Conservation (phyloP, 2,797 vertebrate species). For the Anniella stebbinsi region DNA sequence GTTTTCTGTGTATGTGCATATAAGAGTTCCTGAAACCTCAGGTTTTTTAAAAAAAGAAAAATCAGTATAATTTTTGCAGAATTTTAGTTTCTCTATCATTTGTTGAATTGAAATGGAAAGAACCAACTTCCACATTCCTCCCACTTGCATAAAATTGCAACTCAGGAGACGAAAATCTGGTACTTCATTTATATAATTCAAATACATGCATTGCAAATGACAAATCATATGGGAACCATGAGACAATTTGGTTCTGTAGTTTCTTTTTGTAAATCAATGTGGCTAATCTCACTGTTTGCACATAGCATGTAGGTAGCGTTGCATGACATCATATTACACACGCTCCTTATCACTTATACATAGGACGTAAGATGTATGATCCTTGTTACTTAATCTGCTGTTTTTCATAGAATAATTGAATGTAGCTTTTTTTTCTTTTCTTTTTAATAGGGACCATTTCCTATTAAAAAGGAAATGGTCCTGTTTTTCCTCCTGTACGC, state of each 20-base stretch:
- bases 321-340: slow-evolving; percentile 56
- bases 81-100: slow-evolving; percentile 56
- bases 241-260: neutral
- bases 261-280: slow-evolving; percentile 8
- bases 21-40: slow-evolving; percentile 52
- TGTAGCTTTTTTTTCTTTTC: neutral
- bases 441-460: neutral
- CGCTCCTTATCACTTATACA: neutral
- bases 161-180: slow-evolving; percentile 55
- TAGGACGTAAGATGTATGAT: neutral
- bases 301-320: slow-evolving; percentile 62
- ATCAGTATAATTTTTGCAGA: slow-evolving; percentile 34
- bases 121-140: neutral
- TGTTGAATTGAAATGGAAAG: slow-evolving; percentile 49
- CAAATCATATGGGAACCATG: neutral
- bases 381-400: neutral
- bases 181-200: slow-evolving; percentile 32
- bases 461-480: no score
- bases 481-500: neutral
- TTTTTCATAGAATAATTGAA: neutral
- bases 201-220: neutral
- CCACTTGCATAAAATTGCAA: slow-evolving; percentile 47
- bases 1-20: slow-evolving; percentile 45
- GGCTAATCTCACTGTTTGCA: slow-evolving; percentile 67
- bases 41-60: neutral